Evolutionary conservation across 2,113 vertebrate species (phyloP).

Genomic region (Daphoenositta chrysoptera): DNA sequence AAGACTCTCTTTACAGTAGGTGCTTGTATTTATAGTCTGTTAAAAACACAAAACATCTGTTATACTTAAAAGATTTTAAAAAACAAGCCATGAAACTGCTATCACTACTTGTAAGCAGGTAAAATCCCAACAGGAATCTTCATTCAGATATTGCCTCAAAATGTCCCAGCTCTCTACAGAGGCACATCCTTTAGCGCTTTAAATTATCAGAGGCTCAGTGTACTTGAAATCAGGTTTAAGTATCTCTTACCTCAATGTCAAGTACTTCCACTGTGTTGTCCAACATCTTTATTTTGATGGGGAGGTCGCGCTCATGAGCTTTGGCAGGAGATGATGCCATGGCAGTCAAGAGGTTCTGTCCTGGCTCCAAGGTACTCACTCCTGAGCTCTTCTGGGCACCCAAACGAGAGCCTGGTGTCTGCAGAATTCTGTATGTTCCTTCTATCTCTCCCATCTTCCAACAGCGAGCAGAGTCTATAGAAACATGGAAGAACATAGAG

Average conservation of each 20-base stretch:
- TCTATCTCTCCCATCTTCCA: slow-evolving; percentile 90
- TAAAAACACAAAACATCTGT: neutral
- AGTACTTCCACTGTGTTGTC: slow-evolving; percentile 85
- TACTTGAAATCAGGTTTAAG: neutral
- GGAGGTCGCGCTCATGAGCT: slow-evolving; percentile 63
- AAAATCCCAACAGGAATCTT: neutral
- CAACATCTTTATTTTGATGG: slow-evolving; percentile 82
- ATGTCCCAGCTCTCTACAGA: neutral
- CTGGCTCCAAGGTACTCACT: slow-evolving; percentile 88
- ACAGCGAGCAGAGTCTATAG: neutral
- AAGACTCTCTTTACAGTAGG: neutral
- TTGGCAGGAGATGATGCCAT: slow-evolving; percentile 20
- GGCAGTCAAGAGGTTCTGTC: slow-evolving; percentile 75
- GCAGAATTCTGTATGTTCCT: slow-evolving; percentile 87
- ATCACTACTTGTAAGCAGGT: neutral
- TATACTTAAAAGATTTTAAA: neutral
- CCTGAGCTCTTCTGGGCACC: slow-evolving; percentile 78
- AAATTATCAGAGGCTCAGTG: neutral
- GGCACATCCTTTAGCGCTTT: neutral
- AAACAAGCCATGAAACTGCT: neutral
- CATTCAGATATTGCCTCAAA: neutral
- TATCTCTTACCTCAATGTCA: slow-evolving; percentile 81
- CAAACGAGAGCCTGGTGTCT: slow-evolving; percentile 86
- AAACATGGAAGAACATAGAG: neutral
- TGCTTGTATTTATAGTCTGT: neutral